These are phyloP conservation scores for Chondrilla cf. caribensis DNA, from an alignment of 37 sponge, comb jelly and placozoan species.

Conservation along the genomic window DNA sequence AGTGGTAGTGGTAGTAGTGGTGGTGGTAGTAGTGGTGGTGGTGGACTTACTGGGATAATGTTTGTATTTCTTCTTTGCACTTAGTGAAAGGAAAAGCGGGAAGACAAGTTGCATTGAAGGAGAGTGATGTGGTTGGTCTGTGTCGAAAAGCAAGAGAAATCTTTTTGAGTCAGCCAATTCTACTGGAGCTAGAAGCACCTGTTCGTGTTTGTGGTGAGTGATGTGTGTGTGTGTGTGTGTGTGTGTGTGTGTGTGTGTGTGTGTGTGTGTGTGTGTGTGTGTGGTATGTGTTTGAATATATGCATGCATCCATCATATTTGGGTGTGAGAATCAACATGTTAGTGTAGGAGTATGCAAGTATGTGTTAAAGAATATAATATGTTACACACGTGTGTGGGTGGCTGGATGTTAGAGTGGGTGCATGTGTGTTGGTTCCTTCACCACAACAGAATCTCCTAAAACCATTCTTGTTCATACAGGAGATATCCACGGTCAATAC, in stretches of 20 bases:
- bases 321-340: not conserved
- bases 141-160: slow-evolving; percentile 87
- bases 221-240: not conserved
- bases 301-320: not conserved
- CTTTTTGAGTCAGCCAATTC: slow-evolving; percentile 87
- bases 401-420: not conserved
- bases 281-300: not conserved
- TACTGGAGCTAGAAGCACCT: slow-evolving; percentile 90
- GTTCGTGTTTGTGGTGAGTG: slow-evolving; percentile 65
- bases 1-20: too few relatives aligned
- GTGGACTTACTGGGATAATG: too few relatives aligned
- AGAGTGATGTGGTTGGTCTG: slow-evolving; percentile 66
- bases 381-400: not conserved
- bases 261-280: slow-evolving; percentile 13
- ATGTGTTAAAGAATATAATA: not conserved
- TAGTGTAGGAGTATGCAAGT: not conserved
- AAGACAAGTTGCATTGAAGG: slow-evolving; percentile 85
- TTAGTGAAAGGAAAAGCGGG: slow-evolving; percentile 83
- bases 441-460: too few relatives aligned
- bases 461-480: slow-evolving; percentile 25
- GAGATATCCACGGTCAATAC: slow-evolving; percentile 95
- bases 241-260: slow-evolving; percentile 1
- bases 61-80: too few relatives aligned
- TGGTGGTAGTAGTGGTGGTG: too few relatives aligned
- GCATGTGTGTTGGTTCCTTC: too few relatives aligned